Conservation (phyloP, 2,113 vertebrate genomes). For the Catharus minimus region DNA sequence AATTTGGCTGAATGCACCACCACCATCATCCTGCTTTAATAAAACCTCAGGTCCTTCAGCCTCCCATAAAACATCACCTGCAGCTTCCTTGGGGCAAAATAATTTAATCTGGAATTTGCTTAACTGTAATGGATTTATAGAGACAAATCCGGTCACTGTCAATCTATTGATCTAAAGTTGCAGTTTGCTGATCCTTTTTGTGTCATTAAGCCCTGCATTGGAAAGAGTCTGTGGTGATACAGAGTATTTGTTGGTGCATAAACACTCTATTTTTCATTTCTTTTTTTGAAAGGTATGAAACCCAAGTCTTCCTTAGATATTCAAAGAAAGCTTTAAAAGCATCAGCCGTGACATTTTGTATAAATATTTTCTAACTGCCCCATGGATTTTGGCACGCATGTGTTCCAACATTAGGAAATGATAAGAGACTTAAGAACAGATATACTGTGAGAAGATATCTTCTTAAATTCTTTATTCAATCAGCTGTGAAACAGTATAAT, state of each 20-base stretch:
- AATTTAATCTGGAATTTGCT: not conserved
- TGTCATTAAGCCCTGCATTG: not conserved
- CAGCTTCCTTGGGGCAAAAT: not conserved
- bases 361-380: slow-evolving; percentile 45
- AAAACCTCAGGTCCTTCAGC: not conserved
- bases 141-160: not conserved
- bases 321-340: slow-evolving; percentile 54
- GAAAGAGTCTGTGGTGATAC: not conserved
- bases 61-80: not conserved
- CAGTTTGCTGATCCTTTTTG: not conserved
- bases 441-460: slow-evolving; percentile 60
- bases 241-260: slow-evolving; percentile 12
- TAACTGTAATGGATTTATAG: not conserved
- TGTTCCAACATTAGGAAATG: slow-evolving; percentile 53
- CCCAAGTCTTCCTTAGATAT: slow-evolving; percentile 45
- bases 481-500: slow-evolving; percentile 75
- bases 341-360: not conserved
- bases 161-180: not conserved
- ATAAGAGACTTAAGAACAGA: slow-evolving; percentile 70
- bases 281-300: slow-evolving; percentile 35
- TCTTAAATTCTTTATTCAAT: slow-evolving; percentile 75
- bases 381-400: slow-evolving; percentile 36
- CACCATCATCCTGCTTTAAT: not conserved
- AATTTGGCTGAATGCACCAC: not conserved
- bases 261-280: not conserved